Conservation (phyloP, 1,140 invertebrate species). For the Pseudomyrmex cubaensis region DNA sequence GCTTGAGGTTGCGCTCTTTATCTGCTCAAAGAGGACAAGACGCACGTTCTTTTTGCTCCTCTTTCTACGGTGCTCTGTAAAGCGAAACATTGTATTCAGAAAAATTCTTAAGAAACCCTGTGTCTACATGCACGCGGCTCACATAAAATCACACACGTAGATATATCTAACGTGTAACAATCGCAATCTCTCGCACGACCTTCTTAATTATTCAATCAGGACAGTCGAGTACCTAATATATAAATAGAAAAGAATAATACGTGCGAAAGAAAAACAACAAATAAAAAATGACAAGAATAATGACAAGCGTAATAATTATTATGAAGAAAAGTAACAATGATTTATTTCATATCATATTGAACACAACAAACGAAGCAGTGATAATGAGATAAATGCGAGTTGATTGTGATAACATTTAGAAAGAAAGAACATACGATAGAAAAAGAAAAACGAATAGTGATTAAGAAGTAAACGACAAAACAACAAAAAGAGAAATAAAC, state of each 20-base stretch:
- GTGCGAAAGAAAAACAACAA: conserved; percentile 51
- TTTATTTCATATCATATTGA: neutral
- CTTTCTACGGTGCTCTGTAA: too few species aligned
- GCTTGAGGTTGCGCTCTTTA: too few species aligned
- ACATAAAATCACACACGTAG: too few species aligned
- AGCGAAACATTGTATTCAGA: too few species aligned
- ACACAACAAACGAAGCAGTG: neutral
- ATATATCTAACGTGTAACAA: too few species aligned
- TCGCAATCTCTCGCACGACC: too few species aligned
- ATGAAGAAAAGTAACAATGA: neutral
- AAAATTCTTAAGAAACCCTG: too few species aligned
- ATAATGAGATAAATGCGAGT: neutral
- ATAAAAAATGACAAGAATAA: conserved; percentile 36
- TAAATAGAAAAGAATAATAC: conserved; percentile 82
- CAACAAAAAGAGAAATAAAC: neutral
- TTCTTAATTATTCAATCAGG: too few species aligned
- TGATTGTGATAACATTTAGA: neutral
- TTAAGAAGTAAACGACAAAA: neutral
- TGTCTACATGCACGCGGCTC: too few species aligned
- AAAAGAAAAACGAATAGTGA: neutral
- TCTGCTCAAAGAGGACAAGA: too few species aligned
- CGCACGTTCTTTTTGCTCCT: too few species aligned
- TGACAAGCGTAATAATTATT: neutral
- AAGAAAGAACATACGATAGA: neutral
- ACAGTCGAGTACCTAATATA: conserved; percentile 80